Evolutionary conservation across 2,888 invertebrate species (phyloP).

Genomic region (Laspeyria flexula): DNA sequence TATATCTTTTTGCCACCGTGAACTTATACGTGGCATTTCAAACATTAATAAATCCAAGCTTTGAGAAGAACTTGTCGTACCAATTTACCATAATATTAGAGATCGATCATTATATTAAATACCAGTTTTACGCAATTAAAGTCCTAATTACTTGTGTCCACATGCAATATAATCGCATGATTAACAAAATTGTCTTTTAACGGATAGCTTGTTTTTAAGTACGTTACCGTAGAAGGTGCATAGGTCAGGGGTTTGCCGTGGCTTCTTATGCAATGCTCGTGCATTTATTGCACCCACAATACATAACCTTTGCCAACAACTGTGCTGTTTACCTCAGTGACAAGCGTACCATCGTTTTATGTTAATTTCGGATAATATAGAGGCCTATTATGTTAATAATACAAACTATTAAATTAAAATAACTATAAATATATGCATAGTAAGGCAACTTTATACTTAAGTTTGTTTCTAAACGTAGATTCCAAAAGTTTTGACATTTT

Average conservation of each 20-base stretch:
- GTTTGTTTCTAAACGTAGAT: too few relatives aligned
- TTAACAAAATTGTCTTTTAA: constrained; percentile 28
- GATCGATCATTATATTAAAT: not conserved
- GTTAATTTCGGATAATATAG: constrained; percentile 27
- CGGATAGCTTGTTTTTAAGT: constrained; percentile 47
- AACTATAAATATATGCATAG: not conserved
- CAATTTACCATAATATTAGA: not conserved
- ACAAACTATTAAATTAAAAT: not conserved
- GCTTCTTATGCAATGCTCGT: constrained; percentile 62
- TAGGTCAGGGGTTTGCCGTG: constrained; percentile 63
- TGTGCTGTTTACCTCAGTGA: constrained; percentile 65
- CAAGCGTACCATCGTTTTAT: constrained; percentile 55
- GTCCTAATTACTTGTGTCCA: constrained; percentile 4
- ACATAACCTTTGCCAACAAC: constrained; percentile 71
- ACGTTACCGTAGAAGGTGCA: constrained; percentile 57
- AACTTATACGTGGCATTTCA: too few relatives aligned
- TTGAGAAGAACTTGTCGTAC: not conserved
- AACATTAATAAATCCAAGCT: too few relatives aligned
- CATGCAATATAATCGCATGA: constrained; percentile 20
- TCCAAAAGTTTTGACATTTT: too few relatives aligned
- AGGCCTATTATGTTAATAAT: not conserved
- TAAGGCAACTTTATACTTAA: too few relatives aligned
- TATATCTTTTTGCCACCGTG: too few relatives aligned
- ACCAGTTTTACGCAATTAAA: constrained; percentile 5
- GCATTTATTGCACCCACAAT: constrained; percentile 73